Evolutionary conservation across 2,888 invertebrate genomes (phyloP), one percentile per base, ranked within the genome.

Genomic region (Phortica okadai): DNA sequence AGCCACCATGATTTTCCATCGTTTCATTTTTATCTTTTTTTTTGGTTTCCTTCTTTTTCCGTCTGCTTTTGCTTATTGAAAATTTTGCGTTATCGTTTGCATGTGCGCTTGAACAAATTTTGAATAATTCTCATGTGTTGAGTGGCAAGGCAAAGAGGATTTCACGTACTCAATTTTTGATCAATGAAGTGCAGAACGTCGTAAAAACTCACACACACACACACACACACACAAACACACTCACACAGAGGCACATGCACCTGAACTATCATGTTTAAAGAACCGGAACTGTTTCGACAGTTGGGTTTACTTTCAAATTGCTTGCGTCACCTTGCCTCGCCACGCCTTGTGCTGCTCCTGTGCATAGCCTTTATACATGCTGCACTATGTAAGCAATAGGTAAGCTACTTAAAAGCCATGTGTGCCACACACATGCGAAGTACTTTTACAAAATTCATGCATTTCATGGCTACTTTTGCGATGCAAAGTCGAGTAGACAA

Each of bases 391-490:
- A 59, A 76, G 76, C 77, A 79, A 76, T 69, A 62, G 72, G 72
- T 85, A 85, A 85, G 88, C 85, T 83, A 83, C 85, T 85, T 87
- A 85, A 73, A 11, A 25, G 3, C 59, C 50, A n/a, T 5, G 14
- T n/a, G 74, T 50, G 56, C n/a, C n/a, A 21, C 21, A 76, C 72
- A 73, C 14, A 66, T 58, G 56, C 16, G 66, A 3, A 73, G 74
- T 66, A 66, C 54, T 70, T 77, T 76, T 75, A 78, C 74, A 78
- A 78, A 83, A 80, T 86, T 82, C 79, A 86, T 87, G 83, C 86
- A 83, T 81, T 84, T 25, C 70, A 70, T 45, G 70, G 54, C 56
- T 72, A 44, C 25, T 72, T 81, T 78, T 81, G 78, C 81, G 73
- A 8, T 14, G 50, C 14, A 50, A 50, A 8, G 50, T 50, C 16